Evolutionary conservation across 2,888 invertebrate genomes (phyloP).

Genomic region (Melanchra persicariae): DNA sequence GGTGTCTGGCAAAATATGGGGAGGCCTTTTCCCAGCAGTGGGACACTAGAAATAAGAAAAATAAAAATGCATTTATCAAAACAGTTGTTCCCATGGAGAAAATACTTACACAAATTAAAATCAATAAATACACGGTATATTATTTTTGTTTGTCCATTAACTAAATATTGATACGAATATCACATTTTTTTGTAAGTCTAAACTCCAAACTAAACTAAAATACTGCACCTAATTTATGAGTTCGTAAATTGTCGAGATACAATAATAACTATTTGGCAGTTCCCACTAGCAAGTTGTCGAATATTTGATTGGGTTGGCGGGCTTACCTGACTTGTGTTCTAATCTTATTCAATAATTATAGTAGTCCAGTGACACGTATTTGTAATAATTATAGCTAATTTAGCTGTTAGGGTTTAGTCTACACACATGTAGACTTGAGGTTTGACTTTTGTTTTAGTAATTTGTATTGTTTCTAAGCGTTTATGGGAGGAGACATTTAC

Average conservation of each 20-base stretch:
- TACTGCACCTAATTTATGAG: neutral
- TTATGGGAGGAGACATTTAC: no score
- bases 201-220: neutral
- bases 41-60: no score
- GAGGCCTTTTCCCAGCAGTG: no score
- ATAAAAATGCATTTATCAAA: no score
- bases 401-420: no score
- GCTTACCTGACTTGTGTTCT: neutral
- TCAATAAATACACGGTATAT: no score
- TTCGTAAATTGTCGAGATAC: neutral
- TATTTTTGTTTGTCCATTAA: neutral
- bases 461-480: no score
- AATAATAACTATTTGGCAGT: conserved; percentile 5
- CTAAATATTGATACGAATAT: neutral
- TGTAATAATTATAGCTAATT: neutral
- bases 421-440: no score
- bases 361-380: neutral
- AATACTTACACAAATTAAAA: no score
- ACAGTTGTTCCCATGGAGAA: no score
- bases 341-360: neutral
- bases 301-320: neutral
- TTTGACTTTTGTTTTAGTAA: no score
- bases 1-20: no score
- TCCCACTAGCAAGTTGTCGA: neutral
- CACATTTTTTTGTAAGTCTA: neutral